Evolutionary conservation across 2,113 vertebrate species (phyloP), one percentile per base, ranked within the genome.

Genomic region (Rhombomys opimus): DNA sequence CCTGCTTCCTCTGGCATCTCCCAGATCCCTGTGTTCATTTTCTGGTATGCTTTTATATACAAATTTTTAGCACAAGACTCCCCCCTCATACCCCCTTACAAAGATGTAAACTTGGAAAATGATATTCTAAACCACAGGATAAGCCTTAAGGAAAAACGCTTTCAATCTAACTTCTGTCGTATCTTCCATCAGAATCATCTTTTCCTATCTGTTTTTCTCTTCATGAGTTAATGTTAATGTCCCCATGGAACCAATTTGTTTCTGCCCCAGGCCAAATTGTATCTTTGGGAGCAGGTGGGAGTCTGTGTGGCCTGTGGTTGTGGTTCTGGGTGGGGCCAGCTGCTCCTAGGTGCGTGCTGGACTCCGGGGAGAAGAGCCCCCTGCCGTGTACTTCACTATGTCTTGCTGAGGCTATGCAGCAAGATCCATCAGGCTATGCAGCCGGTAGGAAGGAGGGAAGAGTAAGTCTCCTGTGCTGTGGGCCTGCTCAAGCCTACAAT

Each of bases 401-500:
- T 57, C 88, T 3, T 75, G 46, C 46, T 46, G 46, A 46, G 46
- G 46, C n/a, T n/a, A n/a, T n/a, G n/a, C n/a, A n/a, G n/a, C n/a
- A n/a, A n/a, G n/a, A n/a, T n/a, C n/a, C 20, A 17, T 52, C 25
- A 8, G 52, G 20, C 38, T 52, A 0, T 23, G 6, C 12, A 13
- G 30, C 90, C 35, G 32, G 23, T 46, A 8, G n/a, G 68, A 80
- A 67, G 52, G 30, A 84, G 0, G 32, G 80, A 27, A 30, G 32
- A 14, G n/a, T 41, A 38, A 14, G n/a, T 41, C 17, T 15, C 67
- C 23, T 17, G 15, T 63, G 27, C 35, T 25, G 17, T 14, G 0
- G 41, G 15, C 15, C 35, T 1, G 7, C 2, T 0, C 5, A 4
- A 7, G 1, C 15, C n/a, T 2, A 0, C 18, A 1, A 17, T 32